A percentile compares a stretch with the other conserved stretches of the same genome.
Conservation (phyloP, 2,888 invertebrate genomes). For the Crematogaster levior region DNA sequence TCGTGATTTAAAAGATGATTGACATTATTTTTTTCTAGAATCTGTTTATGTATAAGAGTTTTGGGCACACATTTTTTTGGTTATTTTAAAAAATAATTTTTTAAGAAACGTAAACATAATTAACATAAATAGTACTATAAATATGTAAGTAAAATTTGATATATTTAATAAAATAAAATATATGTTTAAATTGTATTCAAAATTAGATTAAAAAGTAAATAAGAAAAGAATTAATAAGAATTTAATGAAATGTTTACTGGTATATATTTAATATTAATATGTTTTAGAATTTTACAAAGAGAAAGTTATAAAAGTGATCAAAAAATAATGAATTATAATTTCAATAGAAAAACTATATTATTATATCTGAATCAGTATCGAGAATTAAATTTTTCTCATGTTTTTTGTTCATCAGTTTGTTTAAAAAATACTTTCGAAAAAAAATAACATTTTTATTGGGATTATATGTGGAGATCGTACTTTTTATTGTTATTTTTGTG, state of each 20-base stretch:
- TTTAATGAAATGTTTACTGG: background rate
- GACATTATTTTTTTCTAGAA: background rate
- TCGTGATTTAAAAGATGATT: background rate
- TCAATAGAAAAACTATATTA: background rate
- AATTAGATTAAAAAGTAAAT: background rate
- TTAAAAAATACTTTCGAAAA: background rate
- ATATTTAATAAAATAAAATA: background rate
- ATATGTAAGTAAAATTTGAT: background rate
- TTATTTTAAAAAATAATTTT: background rate
- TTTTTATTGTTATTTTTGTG: slow-evolving; percentile 6
- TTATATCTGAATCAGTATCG: background rate
- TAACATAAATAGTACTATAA: no score
- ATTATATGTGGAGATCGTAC: background rate
- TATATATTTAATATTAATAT: no score
- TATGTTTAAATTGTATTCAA: background rate
- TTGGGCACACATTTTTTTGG: background rate
- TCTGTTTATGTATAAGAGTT: background rate
- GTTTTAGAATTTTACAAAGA: background rate
- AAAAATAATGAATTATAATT: background rate
- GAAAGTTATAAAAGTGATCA: no score
- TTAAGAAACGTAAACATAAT: background rate
- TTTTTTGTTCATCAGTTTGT: background rate
- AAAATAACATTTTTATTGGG: slow-evolving; percentile 8
- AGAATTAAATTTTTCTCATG: background rate
- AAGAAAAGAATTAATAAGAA: slow-evolving; percentile 11